Evolutionary conservation across 2,888 invertebrate species (phyloP).

Genomic region (Andrena praecox): DNA sequence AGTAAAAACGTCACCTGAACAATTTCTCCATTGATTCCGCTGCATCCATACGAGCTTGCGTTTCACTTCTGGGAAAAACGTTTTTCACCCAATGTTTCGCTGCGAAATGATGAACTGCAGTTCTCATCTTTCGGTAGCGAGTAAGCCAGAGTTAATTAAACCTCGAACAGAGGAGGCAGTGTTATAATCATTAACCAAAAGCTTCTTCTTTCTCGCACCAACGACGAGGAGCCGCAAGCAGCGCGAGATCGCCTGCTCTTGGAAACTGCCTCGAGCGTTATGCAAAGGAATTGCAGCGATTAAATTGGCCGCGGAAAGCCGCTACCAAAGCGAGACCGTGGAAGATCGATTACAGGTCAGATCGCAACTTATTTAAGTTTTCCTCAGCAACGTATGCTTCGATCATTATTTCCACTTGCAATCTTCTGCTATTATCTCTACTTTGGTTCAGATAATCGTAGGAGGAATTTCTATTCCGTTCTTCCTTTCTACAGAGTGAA

Average conservation of each 20-base stretch:
- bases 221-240: slow-evolving; percentile 18
- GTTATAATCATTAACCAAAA: slow-evolving; percentile 46
- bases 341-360: not conserved
- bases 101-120: not conserved
- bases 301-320: slow-evolving; percentile 32
- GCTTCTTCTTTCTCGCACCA: slow-evolving; percentile 22
- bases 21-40: not conserved
- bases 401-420: not conserved
- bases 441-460: not conserved
- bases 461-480: not conserved
- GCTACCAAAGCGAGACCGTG: not conserved
- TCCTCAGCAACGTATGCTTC: not conserved
- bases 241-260: slow-evolving; percentile 11
- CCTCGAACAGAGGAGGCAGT: slow-evolving; percentile 47
- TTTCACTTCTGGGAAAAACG: not conserved
- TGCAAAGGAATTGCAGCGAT: slow-evolving; percentile 40
- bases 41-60: not conserved
- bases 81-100: slow-evolving; percentile 6
- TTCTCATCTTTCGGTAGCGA: slow-evolving; percentile 1
- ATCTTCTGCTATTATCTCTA: not conserved
- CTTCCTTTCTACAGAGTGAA: not conserved
- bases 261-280: slow-evolving; percentile 26
- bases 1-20: not conserved
- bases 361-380: not conserved
- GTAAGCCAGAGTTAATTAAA: slow-evolving; percentile 35